A percentile compares a stretch with the other conserved stretches of the same genome.
Conservation (phyloP, 2,797 vertebrate species). For the Dendrocincla tyrannina region DNA sequence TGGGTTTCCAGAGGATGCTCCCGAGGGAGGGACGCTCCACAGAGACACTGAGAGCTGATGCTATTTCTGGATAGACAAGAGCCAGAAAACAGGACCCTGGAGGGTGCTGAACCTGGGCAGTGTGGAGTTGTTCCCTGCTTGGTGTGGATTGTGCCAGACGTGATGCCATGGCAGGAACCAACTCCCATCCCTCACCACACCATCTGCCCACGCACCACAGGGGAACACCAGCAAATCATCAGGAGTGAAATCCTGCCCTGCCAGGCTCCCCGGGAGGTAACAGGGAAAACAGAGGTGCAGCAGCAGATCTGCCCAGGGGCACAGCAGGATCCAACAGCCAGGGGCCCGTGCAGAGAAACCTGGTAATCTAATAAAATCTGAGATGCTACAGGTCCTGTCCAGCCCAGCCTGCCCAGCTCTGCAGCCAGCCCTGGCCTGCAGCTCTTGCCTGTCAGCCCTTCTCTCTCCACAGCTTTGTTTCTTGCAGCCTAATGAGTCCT, state of each 20-base stretch:
- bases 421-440: background rate
- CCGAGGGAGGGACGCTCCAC: background rate
- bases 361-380: slow-evolving; percentile 41
- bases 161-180: background rate
- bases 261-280: background rate
- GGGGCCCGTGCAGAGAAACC: background rate
- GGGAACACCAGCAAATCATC: background rate
- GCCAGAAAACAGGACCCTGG: background rate
- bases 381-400: slow-evolving; percentile 57
- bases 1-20: background rate
- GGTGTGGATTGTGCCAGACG: background rate
- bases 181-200: background rate
- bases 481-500: slow-evolving; percentile 42
- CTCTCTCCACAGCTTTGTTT: slow-evolving; percentile 38
- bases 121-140: background rate
- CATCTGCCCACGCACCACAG: rapidly evolving
- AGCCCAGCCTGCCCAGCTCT: background rate
- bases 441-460: slow-evolving; percentile 38
- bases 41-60: rapidly evolving
- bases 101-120: background rate
- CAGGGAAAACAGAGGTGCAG: background rate
- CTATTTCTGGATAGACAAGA: background rate
- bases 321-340: background rate
- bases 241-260: background rate
- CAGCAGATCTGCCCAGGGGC: background rate